A percentile compares a stretch with the other conserved stretches of the same genome.
phyloP scores from a whole-genome alignment of 2,888 invertebrate genomes.

The Tiliacea aurago region DNA sequence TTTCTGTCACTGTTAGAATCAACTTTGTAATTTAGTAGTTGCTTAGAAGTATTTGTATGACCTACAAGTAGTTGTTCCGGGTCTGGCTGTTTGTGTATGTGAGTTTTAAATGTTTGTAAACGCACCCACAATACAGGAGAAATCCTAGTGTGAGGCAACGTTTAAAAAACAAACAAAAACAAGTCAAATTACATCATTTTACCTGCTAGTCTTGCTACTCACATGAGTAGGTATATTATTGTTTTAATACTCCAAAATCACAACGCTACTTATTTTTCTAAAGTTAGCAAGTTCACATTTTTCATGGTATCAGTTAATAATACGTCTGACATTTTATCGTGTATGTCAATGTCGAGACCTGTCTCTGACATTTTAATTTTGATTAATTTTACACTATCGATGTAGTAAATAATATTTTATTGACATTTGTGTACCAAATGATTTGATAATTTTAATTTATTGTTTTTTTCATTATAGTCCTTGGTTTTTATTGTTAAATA shows the following conservation, averaged over 20 bases:
- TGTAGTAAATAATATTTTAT: conserved; percentile 20
- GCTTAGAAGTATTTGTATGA: neutral
- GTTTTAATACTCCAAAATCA: neutral
- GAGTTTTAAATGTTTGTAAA: too few species aligned
- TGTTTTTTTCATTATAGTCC: neutral
- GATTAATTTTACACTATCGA: conserved; percentile 12
- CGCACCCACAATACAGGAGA: too few species aligned
- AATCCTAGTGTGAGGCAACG: too few species aligned
- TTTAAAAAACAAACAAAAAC: too few species aligned
- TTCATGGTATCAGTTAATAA: conserved; percentile 1
- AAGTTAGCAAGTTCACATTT: neutral
- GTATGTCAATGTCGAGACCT: conserved; percentile 30
- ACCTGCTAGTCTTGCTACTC: neutral
- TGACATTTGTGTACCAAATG: conserved; percentile 22
- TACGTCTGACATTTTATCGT: conserved; percentile 20
- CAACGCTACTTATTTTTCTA: neutral
- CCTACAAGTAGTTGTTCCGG: too few species aligned
- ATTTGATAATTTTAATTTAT: conserved; percentile 17
- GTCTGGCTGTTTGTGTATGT: too few species aligned
- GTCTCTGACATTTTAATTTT: conserved; percentile 26
- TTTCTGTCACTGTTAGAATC: neutral
- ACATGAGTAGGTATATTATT: neutral
- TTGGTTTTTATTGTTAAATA: neutral
- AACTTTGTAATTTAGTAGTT: neutral
- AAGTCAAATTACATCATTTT: neutral